Percentiles rank a stretch among this genome's conserved stretches.
phyloP scores from a whole-genome alignment of 92 coral and sea anemone genomes.

The Parazoanthus atlanticus region DNA sequence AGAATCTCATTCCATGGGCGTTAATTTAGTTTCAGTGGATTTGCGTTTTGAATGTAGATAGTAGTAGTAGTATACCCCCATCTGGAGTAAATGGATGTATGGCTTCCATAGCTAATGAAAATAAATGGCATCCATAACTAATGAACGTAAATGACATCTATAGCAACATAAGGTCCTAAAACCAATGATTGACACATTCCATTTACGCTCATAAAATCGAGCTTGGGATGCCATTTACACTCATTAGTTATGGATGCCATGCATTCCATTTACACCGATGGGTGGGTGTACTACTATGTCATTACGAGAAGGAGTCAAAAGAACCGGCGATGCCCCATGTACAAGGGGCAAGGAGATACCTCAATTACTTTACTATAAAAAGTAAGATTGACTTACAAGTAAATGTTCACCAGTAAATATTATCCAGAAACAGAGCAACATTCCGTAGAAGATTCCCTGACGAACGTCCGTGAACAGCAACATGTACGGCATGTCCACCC shows the following conservation, averaged over 20 bases:
- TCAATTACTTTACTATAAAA: background rate
- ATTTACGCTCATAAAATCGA: no score
- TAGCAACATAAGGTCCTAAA: no score
- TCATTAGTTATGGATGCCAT: no score
- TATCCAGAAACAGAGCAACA: slow-evolving; percentile 91
- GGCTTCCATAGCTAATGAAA: no score
- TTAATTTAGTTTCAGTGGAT: background rate
- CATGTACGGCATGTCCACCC: slow-evolving; percentile 94
- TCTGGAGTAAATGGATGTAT: no score
- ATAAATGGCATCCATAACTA: no score
- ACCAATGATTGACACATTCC: no score
- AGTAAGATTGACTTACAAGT: slow-evolving; percentile 63
- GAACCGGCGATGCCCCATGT: background rate
- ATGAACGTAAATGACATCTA: no score
- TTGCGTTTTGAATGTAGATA: no score
- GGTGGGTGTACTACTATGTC: background rate
- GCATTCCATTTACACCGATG: no score
- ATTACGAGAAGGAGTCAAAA: background rate
- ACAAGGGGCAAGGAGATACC: background rate
- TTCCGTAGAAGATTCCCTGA: slow-evolving; percentile 90
- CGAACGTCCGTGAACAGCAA: slow-evolving; percentile 84
- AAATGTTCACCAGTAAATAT: slow-evolving; percentile 97
- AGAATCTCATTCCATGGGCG: background rate
- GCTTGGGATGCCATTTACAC: no score
- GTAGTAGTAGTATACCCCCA: no score